Percentiles rank a stretch among this genome's conserved stretches.
Conservation (phyloP, 2,113 vertebrate species). For the Willisornis vidua region DNA sequence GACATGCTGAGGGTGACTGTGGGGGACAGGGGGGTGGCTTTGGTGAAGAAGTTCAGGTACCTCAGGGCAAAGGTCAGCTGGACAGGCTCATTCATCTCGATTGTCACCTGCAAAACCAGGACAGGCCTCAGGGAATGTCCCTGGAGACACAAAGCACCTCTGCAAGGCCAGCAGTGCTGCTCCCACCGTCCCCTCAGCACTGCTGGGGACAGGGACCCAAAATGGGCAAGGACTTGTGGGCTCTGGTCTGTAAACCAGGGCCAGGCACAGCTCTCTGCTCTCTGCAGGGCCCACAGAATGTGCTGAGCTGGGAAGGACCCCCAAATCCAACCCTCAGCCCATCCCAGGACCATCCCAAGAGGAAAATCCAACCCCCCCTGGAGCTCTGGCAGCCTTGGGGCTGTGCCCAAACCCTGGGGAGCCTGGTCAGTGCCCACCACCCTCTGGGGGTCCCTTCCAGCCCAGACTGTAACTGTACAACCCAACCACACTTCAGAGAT, state of each 20-base stretch:
- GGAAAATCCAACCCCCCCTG: not conserved
- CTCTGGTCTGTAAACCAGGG: fast-evolving
- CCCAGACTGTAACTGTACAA: fast-evolving
- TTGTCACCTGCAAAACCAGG: slow-evolving; percentile 81
- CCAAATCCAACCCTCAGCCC: not conserved
- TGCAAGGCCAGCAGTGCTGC: no score
- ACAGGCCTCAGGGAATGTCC: not conserved
- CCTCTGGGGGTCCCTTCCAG: not conserved
- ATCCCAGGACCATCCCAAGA: not conserved
- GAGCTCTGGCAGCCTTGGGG: not conserved
- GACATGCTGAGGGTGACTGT: slow-evolving; percentile 98
- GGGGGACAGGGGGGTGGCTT: slow-evolving; percentile 93
- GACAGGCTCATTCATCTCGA: slow-evolving; percentile 97
- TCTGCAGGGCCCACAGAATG: not conserved
- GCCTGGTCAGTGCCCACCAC: not conserved
- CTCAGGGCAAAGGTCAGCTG: slow-evolving; percentile 95
- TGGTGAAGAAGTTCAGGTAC: slow-evolving; percentile 98
- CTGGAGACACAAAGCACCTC: no score
- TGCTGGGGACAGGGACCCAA: fast-evolving
- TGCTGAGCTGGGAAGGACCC: not conserved
- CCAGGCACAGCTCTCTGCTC: fast-evolving
- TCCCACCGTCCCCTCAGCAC: not conserved
- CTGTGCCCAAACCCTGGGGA: not conserved
- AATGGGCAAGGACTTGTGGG: fast-evolving
- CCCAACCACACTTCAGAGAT: fast-evolving